Conservation (phyloP, 2,888 invertebrate genomes). For the Drosophila emarginata region DNA sequence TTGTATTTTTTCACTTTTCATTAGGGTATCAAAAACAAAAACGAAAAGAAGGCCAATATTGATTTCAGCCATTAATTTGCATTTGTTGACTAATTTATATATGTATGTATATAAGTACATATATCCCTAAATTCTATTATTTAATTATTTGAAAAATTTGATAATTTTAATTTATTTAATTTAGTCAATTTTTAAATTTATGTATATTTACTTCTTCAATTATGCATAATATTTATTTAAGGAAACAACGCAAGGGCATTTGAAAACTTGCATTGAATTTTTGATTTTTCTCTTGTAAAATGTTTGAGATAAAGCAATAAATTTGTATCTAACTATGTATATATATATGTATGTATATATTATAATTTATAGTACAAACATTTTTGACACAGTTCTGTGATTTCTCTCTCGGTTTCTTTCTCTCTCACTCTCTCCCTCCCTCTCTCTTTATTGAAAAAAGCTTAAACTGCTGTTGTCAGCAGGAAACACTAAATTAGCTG, state of each 20-base stretch:
- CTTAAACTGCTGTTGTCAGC: conserved; percentile 74
- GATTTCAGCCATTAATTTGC: not conserved
- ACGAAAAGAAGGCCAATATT: not conserved
- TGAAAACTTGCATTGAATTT: too few relatives aligned
- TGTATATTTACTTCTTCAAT: too few relatives aligned
- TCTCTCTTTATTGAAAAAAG: conserved; percentile 51
- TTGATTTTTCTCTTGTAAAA: conserved; percentile 36
- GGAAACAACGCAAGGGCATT: not conserved
- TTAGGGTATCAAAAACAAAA: conserved; percentile 3
- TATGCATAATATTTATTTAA: too few relatives aligned
- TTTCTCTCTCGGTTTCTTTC: conserved; percentile 26
- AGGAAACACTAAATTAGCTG: conserved; percentile 79
- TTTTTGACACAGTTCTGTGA: conserved; percentile 46
- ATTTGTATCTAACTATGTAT: conserved; percentile 17
- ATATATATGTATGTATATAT: conserved; percentile 6
- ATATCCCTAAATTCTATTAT: too few relatives aligned
- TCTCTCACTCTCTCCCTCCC: conserved; percentile 30
- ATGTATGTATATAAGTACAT: not conserved
- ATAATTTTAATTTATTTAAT: too few relatives aligned
- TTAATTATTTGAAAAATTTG: too few relatives aligned
- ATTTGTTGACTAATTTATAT: not conserved
- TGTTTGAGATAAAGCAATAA: conserved; percentile 42
- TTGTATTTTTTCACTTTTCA: conserved; percentile 46
- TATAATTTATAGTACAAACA: conserved; percentile 19
- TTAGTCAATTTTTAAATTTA: too few relatives aligned